These are phyloP conservation scores for Cantharis rufa DNA, from an alignment of 2,888 invertebrate species.

Conservation along the genomic window DNA sequence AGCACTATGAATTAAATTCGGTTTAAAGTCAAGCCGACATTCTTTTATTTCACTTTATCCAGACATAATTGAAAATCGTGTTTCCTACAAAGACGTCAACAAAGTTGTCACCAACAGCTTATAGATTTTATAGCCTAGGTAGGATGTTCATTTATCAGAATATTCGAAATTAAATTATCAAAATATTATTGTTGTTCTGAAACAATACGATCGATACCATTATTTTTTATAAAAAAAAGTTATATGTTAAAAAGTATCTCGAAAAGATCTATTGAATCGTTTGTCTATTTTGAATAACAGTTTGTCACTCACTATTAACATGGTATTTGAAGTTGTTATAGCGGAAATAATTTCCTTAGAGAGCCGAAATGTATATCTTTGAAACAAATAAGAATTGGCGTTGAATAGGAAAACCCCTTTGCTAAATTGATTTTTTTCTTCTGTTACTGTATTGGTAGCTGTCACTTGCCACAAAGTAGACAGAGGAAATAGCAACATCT, in stretches of 20 bases:
- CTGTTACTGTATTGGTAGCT: not conserved
- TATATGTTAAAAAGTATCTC: no score
- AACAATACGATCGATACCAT: not conserved
- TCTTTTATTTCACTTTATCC: not conserved
- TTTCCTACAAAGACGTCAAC: not conserved
- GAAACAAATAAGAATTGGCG: not conserved
- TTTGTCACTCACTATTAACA: not conserved
- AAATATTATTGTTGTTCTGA: not conserved
- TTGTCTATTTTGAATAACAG: not conserved
- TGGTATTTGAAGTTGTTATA: not conserved
- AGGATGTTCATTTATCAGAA: not conserved
- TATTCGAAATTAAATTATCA: not conserved
- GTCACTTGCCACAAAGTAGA: not conserved
- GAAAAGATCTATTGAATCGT: no score
- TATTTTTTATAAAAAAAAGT: not conserved
- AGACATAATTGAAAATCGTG: not conserved
- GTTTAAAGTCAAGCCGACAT: not conserved
- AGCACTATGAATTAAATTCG: not conserved
- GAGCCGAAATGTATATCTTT: not conserved
- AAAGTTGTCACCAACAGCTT: not conserved
- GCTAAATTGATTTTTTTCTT: not conserved
- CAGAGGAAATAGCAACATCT: not conserved
- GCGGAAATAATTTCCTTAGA: not conserved
- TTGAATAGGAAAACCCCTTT: not conserved
- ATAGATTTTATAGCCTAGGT: not conserved